Base-by-base conservation (phyloP, 1,140 invertebrate species). In the Aporrectodea caliginosa region DNA sequence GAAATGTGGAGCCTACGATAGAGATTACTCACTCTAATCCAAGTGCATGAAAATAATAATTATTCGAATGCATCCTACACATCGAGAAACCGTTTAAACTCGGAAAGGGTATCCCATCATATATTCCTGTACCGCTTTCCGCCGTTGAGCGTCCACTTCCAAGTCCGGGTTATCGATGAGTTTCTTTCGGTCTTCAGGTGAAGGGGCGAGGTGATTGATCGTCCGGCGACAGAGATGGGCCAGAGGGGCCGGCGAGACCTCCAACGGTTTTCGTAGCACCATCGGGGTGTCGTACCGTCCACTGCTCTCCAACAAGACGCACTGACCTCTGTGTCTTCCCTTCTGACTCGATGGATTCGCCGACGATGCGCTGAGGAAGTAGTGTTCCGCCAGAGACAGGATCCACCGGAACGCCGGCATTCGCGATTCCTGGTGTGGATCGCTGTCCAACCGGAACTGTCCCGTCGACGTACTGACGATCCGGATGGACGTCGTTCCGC, bases 401-500 rank as follows among this genome's bases (percentile, higher is more conserved):
- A 95, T 92, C 84, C 92, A 92, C 1, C 91, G 88, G 85, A 95
- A 95, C 29, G 90, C 88, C 0, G 94, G 94, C 91, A 95, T 92
- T 16, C 88, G 82, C 32, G 78, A 43, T 35, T 77, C 80, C 16
- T 85, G 80, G 31, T 85, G 82, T 0, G 91, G 90, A 77, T 93
- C 92, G 16, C 93, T 92, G 85, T 95, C 94, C 82, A 96, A 88
- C 31, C 91, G 89, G 89, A 95, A 96, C 79, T 90, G 90, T 0
- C 6, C 6, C 6, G 43, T 12, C 43, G 43, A 58, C 43, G 43
- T 6, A 58, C 6, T 22, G 43, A 93, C 93, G 27, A 96, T 90
- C 35, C 95, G 88, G 0, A 95, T 93, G 35, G 93, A 94, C 0
- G 93, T 95, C 0, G 94, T 93, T 0, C 94, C 94, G 35, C 91